Percentiles rank a stretch among this genome's conserved stretches.
Conservation (phyloP, 1,140 invertebrate genomes). For the Scaptomyza montana region DNA sequence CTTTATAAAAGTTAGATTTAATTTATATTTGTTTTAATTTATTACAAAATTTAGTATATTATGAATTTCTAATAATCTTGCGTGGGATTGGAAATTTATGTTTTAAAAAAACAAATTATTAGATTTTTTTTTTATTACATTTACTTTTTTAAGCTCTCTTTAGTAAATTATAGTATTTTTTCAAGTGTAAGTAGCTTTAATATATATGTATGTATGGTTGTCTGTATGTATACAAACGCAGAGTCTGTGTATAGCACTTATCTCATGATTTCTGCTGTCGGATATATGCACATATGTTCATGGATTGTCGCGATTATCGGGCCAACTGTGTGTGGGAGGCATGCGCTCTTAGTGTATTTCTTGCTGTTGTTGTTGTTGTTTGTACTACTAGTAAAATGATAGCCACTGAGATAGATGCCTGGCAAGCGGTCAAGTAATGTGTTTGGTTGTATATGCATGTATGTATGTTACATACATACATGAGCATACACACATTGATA, state of each 20-base stretch:
- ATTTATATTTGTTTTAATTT: too few relatives aligned
- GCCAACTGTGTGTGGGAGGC: slow-evolving; percentile 47
- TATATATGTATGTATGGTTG: too few relatives aligned
- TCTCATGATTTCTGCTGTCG: slow-evolving; percentile 54
- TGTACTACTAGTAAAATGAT: slow-evolving; percentile 51
- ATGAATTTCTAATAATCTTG: too few relatives aligned
- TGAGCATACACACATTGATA: background rate
- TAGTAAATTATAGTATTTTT: too few relatives aligned
- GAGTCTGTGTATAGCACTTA: slow-evolving; percentile 30
- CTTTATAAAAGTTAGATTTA: too few relatives aligned
- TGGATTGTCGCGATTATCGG: slow-evolving; percentile 39
- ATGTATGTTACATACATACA: background rate
- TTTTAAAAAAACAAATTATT: too few relatives aligned
- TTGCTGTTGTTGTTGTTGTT: background rate
- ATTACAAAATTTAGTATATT: too few relatives aligned
- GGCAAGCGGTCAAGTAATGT: slow-evolving; percentile 47
- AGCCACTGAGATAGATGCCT: slow-evolving; percentile 24
- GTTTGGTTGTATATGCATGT: background rate
- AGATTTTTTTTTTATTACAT: too few relatives aligned
- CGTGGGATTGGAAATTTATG: too few relatives aligned
- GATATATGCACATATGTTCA: slow-evolving; percentile 52
- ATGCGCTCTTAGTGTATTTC: slow-evolving; percentile 4
- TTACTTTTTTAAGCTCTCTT: too few relatives aligned
- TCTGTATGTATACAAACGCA: background rate
- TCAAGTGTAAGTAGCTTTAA: background rate